These are phyloP conservation scores for Nestor notabilis DNA, from an alignment of 2,113 vertebrate species.

Conservation along the genomic window DNA sequence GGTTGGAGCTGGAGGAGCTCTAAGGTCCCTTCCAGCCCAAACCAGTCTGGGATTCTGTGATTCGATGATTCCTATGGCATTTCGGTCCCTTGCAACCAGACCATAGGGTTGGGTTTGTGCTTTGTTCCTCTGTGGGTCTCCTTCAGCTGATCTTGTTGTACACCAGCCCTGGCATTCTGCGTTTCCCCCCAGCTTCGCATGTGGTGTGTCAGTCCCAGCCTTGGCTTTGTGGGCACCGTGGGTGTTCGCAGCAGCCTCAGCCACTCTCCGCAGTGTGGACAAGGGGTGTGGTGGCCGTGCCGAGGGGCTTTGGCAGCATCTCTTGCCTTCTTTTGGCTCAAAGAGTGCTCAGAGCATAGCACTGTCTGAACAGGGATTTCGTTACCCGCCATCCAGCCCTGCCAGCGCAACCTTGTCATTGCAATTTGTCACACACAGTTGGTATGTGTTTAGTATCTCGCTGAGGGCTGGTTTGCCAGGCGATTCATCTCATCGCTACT, in stretches of 20 bases:
- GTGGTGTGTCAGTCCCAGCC: neutral
- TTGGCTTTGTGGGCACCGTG: neutral
- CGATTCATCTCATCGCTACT: neutral
- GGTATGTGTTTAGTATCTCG: neutral
- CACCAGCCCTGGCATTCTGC: neutral
- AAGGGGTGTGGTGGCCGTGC: neutral
- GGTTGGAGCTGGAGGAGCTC: no score
- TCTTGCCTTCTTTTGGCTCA: neutral
- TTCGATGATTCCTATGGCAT: no score
- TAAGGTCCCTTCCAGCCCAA: no score
- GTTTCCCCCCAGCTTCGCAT: neutral
- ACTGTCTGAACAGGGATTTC: constrained; percentile 14
- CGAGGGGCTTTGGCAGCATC: neutral
- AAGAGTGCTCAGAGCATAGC: neutral
- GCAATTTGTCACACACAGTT: constrained; percentile 18
- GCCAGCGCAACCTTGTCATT: neutral
- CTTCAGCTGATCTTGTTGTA: neutral
- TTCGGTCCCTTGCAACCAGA: neutral
- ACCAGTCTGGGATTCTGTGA: no score
- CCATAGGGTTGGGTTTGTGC: accelerated
- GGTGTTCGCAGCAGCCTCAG: neutral
- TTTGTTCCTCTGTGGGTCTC: neutral
- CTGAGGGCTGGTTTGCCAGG: neutral
- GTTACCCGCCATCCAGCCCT: neutral
- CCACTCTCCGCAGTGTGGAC: neutral